These are phyloP conservation scores for Nothura maculosa DNA, from an alignment of 2,797 vertebrate genomes.

Conservation along the genomic window DNA sequence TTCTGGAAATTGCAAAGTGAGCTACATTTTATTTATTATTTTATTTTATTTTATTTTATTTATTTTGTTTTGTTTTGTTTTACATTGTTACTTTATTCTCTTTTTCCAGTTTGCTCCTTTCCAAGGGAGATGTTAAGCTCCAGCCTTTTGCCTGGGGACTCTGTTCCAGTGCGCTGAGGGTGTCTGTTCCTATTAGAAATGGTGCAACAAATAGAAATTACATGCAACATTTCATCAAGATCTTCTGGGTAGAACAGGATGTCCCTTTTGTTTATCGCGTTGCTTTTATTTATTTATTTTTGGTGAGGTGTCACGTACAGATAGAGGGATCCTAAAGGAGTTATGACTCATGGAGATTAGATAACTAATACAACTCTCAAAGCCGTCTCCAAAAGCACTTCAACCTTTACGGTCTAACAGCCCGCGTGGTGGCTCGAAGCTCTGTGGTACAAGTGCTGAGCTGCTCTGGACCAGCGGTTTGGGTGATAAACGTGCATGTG, in stretches of 20 bases:
- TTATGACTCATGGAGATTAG: conserved; percentile 65
- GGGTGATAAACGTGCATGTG: conserved; percentile 48
- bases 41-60: too few relatives aligned
- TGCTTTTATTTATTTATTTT: conserved; percentile 9
- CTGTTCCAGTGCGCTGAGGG: not conserved
- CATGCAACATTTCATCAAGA: not conserved
- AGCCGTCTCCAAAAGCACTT: conserved; percentile 39
- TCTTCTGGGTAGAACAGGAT: not conserved
- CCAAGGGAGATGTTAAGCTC: not conserved
- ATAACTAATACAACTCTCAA: conserved; percentile 50
- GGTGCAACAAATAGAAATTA: not conserved
- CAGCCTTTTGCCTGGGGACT: not conserved
- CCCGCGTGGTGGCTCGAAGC: conserved; percentile 54
- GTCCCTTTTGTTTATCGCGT: not conserved
- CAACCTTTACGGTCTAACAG: conserved; percentile 41
- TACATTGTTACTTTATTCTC: not conserved
- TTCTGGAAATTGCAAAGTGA: not conserved
- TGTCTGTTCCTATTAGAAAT: conserved; percentile 17
- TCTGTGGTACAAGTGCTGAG: conserved; percentile 7
- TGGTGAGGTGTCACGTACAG: not conserved
- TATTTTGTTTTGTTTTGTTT: too few relatives aligned
- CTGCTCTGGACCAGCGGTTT: conserved; percentile 24
- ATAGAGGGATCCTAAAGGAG: conserved; percentile 59
- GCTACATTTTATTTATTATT: too few relatives aligned
- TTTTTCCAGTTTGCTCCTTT: not conserved